Evolutionary conservation across 2,888 invertebrate genomes (phyloP), one percentile per base, ranked within the genome.

Genomic region (Rhagium mordax): DNA sequence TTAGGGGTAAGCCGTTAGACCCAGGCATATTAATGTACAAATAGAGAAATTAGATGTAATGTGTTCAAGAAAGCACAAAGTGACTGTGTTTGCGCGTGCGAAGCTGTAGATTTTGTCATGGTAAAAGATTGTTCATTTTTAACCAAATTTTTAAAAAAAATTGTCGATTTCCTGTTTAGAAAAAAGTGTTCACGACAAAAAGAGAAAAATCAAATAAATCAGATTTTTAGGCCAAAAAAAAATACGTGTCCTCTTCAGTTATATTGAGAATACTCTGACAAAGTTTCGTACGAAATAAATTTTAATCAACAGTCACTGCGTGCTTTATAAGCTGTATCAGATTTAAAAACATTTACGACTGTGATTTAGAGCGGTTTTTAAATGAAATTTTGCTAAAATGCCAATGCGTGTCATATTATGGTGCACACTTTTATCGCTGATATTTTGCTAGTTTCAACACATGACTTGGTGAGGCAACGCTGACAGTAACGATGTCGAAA

Each of bases 341-440:
- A 55, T 55, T 21, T 55, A 29, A 59, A 33, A 29, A 59, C 16
- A 59, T 51, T 27, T 53, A 51, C 20, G 60, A 69, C 69, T 69
- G 69, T 69, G 69, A 69, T 69, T 10, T 33, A 29, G 10, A 33
- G 33, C n/a, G 33, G 61, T 60, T 60, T 47, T 59, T 69, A 69
- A 69, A 59, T 69, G 48, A 69, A 69, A 69, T 59, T 69, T 69
- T 51, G 59, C 67, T 59, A 21, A 33, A 65, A 71, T 71, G 65
- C 65, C 49, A 49, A 41, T 65, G 24, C 48, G 71, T 71, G 71
- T 71, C 71, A 71, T 71, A 71, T 71, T 41, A 65, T 49, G 49
- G 62, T 55, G 71, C 65, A 64, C 65, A 59, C 3, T 59, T 10
- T 20, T 18, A 27, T 33, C 16, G 20, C 29, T 20, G 18, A 59